Conservation (phyloP, 2,797 vertebrate genomes). For the Galaxias olidus region DNA sequence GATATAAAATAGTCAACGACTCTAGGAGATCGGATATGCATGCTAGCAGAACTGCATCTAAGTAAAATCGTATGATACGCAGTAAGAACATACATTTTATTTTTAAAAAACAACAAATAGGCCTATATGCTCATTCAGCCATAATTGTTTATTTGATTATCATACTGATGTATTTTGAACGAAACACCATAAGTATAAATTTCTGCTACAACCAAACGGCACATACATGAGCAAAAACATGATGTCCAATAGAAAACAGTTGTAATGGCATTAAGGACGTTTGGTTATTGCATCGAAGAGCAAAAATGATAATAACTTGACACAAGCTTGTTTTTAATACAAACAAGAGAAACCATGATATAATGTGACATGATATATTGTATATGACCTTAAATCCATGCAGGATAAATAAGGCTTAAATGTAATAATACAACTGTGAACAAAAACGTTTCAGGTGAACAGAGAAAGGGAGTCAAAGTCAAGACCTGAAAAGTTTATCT, state of each 20-base stretch:
- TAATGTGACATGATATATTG: conserved; percentile 5
- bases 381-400: conserved; percentile 12
- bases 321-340: conserved; percentile 60
- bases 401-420: conserved; percentile 3
- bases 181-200: too few species aligned
- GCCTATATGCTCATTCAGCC: neutral
- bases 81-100: too few species aligned
- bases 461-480: conserved; percentile 6
- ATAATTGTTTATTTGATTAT: too few species aligned
- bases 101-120: neutral
- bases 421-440: neutral
- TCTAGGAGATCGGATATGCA: too few species aligned
- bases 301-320: conserved; percentile 21
- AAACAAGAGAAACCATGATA: conserved; percentile 17
- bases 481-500: neutral
- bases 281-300: conserved; percentile 5
- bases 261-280: too few species aligned
- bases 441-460: neutral
- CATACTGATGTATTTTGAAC: too few species aligned
- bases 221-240: too few species aligned
- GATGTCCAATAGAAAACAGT: too few species aligned
- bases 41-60: too few species aligned
- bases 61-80: too few species aligned
- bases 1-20: conserved; percentile 35
- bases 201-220: too few species aligned